Evolutionary conservation across 2,797 vertebrate species (phyloP).

Genomic region (Danio kyathit): DNA sequence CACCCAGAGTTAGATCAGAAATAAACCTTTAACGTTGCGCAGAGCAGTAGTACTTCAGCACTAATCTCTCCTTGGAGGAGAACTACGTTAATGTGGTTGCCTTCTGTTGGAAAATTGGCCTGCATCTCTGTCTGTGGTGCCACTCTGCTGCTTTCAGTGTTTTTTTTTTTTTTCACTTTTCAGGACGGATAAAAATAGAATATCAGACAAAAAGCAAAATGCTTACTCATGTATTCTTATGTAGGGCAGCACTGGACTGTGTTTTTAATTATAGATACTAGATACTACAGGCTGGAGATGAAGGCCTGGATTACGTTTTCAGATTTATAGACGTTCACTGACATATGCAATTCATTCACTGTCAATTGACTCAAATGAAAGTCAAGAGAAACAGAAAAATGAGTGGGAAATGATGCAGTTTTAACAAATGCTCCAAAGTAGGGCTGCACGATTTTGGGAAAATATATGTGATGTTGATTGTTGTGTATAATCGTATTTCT

Average conservation of each 20-base stretch:
- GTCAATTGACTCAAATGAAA: too few species aligned
- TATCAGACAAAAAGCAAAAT: slow-evolving; percentile 9
- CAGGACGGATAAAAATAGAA: slow-evolving; percentile 12
- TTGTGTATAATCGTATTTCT: too few species aligned
- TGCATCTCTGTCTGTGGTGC: slow-evolving; percentile 49
- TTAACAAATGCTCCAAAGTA: too few species aligned
- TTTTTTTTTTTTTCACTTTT: slow-evolving; percentile 16
- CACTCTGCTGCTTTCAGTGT: background rate
- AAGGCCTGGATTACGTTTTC: background rate
- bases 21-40: slow-evolving; percentile 20
- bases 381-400: too few species aligned
- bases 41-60: slow-evolving; percentile 13
- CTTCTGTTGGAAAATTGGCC: slow-evolving; percentile 65
- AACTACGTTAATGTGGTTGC: slow-evolving; percentile 61
- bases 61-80: slow-evolving; percentile 23
- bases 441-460: too few species aligned
- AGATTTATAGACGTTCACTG: slow-evolving; percentile 6
- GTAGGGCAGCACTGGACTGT: background rate
- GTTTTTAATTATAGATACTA: background rate
- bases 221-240: slow-evolving; percentile 10
- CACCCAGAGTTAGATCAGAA: slow-evolving; percentile 55
- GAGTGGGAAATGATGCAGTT: too few species aligned
- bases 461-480: too few species aligned
- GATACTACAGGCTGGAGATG: background rate
- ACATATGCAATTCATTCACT: background rate